phyloP scores from a whole-genome alignment of 2,888 invertebrate genomes.

The Tortricodes alternella region DNA sequence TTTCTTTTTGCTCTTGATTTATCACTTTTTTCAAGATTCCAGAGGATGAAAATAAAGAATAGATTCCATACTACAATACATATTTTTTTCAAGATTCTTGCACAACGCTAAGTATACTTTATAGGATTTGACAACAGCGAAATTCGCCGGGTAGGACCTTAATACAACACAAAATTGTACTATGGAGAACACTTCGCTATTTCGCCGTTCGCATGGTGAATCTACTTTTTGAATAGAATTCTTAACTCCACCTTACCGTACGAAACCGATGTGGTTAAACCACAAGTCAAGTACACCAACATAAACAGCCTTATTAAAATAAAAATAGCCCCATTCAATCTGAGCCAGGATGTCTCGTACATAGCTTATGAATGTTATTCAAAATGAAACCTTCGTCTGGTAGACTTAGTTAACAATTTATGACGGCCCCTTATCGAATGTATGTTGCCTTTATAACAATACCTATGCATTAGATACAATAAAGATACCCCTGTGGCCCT shows the following conservation, averaged over 20 bases:
- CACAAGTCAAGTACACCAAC: conserved; percentile 4
- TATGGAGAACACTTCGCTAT: no score
- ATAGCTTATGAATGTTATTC: not conserved
- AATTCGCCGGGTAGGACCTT: no score
- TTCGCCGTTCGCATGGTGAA: no score
- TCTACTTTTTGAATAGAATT: no score
- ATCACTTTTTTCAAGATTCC: no score
- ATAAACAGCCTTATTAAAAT: conserved; percentile 5
- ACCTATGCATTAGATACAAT: conserved; percentile 23
- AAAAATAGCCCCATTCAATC: conserved; percentile 11
- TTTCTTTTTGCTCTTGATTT: no score
- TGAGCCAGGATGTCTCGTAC: not conserved
- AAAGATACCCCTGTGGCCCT: conserved; percentile 33
- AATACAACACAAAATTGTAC: no score
- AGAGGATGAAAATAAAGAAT: no score
- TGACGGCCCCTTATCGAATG: not conserved
- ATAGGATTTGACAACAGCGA: no score
- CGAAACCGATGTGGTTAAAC: not conserved
- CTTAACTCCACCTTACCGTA: not conserved
- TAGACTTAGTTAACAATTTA: not conserved
- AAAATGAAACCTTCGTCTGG: not conserved
- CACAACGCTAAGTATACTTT: no score
- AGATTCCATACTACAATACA: no score
- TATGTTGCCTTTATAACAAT: conserved; percentile 20
- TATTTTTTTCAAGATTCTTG: no score